Evolutionary conservation across 2,113 vertebrate species (phyloP).

Genomic region (Psittacus erithacus): DNA sequence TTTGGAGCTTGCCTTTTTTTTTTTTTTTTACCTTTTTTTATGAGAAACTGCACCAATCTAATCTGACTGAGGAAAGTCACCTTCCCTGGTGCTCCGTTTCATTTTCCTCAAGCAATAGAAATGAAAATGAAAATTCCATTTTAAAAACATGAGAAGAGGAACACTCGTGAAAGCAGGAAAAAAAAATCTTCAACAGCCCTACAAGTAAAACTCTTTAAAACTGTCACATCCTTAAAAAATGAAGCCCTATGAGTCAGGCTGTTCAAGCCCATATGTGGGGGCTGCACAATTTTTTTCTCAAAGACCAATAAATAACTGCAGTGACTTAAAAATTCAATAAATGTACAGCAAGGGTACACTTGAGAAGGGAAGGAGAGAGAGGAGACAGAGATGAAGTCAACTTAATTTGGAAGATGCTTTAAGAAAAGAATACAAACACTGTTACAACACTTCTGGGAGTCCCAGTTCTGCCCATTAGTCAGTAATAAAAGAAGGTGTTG

Average conservation of each 20-base stretch:
- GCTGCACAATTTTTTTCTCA: not conserved
- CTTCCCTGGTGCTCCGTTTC: slow-evolving; percentile 9
- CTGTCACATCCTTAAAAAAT: slow-evolving; percentile 18
- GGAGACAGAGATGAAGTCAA: not conserved
- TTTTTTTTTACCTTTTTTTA: not conserved
- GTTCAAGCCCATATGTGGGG: not conserved
- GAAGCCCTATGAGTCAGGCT: not conserved
- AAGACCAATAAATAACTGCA: slow-evolving; percentile 11
- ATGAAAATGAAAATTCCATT: slow-evolving; percentile 50
- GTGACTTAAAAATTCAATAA: slow-evolving; percentile 19
- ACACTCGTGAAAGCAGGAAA: not conserved
- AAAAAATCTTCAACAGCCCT: not conserved
- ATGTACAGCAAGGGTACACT: slow-evolving; percentile 9
- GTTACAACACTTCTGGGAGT: not conserved
- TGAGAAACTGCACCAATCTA: not conserved
- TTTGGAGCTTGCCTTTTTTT: not conserved
- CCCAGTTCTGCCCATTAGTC: not conserved
- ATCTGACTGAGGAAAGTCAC: slow-evolving; percentile 45
- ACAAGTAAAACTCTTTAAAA: slow-evolving; percentile 3
- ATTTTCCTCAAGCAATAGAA: slow-evolving; percentile 15
- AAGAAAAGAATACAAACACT: not conserved
- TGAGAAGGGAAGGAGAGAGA: not conserved
- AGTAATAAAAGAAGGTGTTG: not conserved
- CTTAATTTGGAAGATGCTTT: not conserved
- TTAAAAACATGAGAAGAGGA: slow-evolving; percentile 10